Conservation (phyloP, 92 coral and sea anemone species). For the Ricordea florida region DNA sequence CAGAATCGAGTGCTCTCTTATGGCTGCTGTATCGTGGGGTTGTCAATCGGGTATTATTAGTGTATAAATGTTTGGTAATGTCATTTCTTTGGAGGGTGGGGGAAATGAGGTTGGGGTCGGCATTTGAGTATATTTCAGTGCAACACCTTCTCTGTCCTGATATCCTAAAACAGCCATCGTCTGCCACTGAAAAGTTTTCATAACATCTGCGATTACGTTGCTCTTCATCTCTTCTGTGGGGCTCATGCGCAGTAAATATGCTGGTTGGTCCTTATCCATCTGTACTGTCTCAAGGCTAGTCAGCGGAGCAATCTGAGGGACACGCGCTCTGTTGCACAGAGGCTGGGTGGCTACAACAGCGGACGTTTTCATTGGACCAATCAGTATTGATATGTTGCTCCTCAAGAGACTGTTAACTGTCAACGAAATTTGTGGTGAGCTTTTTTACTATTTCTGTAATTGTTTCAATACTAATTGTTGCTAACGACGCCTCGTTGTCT, state of each 20-base stretch:
- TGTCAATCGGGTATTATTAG: too few species aligned
- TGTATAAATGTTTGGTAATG: too few species aligned
- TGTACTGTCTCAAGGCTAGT: conserved; percentile 50
- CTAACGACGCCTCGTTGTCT: too few species aligned
- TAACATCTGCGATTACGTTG: conserved; percentile 36
- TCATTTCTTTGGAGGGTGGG: too few species aligned
- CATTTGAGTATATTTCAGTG: too few species aligned
- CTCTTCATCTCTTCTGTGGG: conserved; percentile 63
- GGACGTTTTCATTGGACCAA: conserved; percentile 63
- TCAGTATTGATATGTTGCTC: conserved; percentile 51
- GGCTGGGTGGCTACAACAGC: conserved; percentile 61
- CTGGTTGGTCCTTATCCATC: conserved; percentile 9
- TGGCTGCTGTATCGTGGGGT: too few species aligned
- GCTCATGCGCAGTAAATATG: conserved; percentile 63
- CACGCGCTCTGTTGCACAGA: conserved; percentile 55
- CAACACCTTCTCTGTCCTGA: conserved; percentile 54
- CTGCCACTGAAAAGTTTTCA: conserved; percentile 46
- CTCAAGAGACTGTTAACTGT: conserved; percentile 52
- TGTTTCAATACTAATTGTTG: too few species aligned
- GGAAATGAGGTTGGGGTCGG: too few species aligned
- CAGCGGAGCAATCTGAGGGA: conserved; percentile 73
- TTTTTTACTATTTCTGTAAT: too few species aligned
- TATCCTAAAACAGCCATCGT: conserved; percentile 64
- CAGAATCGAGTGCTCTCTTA: too few species aligned
- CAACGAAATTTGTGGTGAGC: too few species aligned